Evolutionary conservation across 2,113 vertebrate species (phyloP), one percentile per base, ranked within the genome.

Genomic region (Gymnorhina tibicen): DNA sequence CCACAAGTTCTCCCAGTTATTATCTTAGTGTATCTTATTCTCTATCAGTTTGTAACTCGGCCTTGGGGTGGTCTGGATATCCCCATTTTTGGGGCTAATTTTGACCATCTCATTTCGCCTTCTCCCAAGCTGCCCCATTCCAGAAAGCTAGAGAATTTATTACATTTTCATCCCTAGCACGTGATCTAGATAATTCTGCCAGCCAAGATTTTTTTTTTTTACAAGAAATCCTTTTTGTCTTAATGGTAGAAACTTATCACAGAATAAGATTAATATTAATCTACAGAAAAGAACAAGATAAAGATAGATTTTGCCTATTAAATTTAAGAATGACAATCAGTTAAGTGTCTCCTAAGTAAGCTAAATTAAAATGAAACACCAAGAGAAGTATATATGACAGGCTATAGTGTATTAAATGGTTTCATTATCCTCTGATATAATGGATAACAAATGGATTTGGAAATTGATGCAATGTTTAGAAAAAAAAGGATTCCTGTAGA

Each of bases 351-450:
- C 69, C 93, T 94, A 95, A 91, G 95, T 81, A 85, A 14, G 67
- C 87, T 89, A 94, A 91, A 97, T 95, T 85, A 87, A 97, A 97
- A 98, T 75, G 93, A 91, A 97, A 91, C 82, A 92, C 63, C 44
- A 21, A 64, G 28, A 96, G 89, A 95, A 91, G 74, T 84, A 74
- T 79, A 79, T 94, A 92, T 96, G 97, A 97, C 91, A 97, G 92
- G 42, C 93, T 49, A 44, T 59, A 88, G 76, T 62, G 85, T 92
- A 97, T 94, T 91, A 96, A 97, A 97, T 97, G 72, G 89, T 96
- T 98, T 97, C 93, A 93, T 96, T 97, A 93, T 81, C 44, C 89
- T 95, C 91, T 93, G 82, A 91, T 95, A 95, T 87, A 94, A 80
- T 76, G 83, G 95, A 93, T 68, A 52, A 83, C 91, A 96, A 98